Conservation (phyloP, 2,113 vertebrate species). For the Nothoprocta perdicaria region DNA sequence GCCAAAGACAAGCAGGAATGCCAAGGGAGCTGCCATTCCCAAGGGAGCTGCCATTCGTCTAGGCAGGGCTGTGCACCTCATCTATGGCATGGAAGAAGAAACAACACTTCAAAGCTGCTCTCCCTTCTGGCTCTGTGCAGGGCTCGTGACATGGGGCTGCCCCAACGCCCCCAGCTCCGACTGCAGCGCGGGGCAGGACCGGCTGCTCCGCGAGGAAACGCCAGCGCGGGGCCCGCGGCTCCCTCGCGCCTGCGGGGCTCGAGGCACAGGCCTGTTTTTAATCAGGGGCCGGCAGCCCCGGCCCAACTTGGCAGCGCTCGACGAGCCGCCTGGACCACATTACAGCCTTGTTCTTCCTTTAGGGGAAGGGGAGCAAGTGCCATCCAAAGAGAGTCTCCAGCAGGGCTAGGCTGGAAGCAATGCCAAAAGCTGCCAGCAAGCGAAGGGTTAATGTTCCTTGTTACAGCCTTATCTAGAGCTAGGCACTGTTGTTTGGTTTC, state of each 20-base stretch:
- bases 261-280: constrained; percentile 56
- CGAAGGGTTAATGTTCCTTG: constrained; percentile 40
- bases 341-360: constrained; percentile 38
- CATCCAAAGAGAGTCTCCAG: constrained; percentile 15
- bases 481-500: constrained; percentile 49
- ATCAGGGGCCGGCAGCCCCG: constrained; percentile 49
- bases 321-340: constrained; percentile 54
- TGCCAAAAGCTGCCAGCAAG: background rate
- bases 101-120: background rate
- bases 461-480: constrained; percentile 29
- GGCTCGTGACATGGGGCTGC: background rate
- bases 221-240: background rate
- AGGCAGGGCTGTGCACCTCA: background rate
- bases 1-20: background rate
- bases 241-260: background rate
- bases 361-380: constrained; percentile 18
- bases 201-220: background rate
- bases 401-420: constrained; percentile 15
- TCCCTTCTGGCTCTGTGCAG: background rate
- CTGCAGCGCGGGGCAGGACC: rapidly evolving
- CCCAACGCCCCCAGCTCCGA: background rate
- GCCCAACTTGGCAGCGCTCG: constrained; percentile 40
- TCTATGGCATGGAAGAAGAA: background rate
- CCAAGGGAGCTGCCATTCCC: background rate
- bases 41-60: background rate